These are phyloP conservation scores for Sisor rabdophorus DNA, from an alignment of 2,113 vertebrate species.

Conservation along the genomic window DNA sequence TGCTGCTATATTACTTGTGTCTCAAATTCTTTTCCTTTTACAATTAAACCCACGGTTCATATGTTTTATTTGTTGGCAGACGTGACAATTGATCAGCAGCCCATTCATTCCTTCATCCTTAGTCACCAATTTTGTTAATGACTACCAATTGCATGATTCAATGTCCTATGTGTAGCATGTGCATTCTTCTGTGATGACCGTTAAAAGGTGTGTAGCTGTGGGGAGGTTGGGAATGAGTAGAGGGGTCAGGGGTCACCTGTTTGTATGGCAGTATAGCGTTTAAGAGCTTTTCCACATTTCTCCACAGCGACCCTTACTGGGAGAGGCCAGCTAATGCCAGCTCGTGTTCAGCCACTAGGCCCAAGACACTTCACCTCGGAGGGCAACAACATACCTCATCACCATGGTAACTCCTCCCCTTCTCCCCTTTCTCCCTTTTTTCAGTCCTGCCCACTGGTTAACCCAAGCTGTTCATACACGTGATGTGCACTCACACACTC, in stretches of 20 bases:
- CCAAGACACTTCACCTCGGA: constrained; percentile 65
- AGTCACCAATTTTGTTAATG: not conserved
- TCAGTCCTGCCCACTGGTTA: constrained; percentile 7
- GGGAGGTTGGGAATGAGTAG: constrained; percentile 29
- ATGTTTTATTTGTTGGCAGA: too few relatives aligned
- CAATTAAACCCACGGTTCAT: too few relatives aligned
- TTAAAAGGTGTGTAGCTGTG: constrained; percentile 12
- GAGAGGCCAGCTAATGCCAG: constrained; percentile 63
- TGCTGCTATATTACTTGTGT: too few relatives aligned
- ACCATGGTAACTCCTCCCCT: constrained; percentile 62
- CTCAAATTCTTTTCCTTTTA: too few relatives aligned
- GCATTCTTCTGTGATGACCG: not conserved
- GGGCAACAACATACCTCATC: constrained; percentile 65
- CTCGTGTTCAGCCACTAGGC: constrained; percentile 61
- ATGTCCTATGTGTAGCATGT: not conserved
- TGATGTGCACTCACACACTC: constrained; percentile 3
- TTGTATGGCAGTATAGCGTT: constrained; percentile 38
- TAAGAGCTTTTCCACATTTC: constrained; percentile 60
- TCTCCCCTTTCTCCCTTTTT: constrained; percentile 33
- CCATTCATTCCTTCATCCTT: not conserved
- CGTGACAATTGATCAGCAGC: too few relatives aligned
- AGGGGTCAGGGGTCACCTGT: constrained; percentile 28
- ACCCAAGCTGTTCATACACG: constrained; percentile 12
- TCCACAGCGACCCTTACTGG: constrained; percentile 64
- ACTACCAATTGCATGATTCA: constrained; percentile 1